Evolutionary conservation across 2,888 invertebrate species (phyloP), one percentile per base, ranked within the genome.

Genomic region (Sicus ferrugineus): DNA sequence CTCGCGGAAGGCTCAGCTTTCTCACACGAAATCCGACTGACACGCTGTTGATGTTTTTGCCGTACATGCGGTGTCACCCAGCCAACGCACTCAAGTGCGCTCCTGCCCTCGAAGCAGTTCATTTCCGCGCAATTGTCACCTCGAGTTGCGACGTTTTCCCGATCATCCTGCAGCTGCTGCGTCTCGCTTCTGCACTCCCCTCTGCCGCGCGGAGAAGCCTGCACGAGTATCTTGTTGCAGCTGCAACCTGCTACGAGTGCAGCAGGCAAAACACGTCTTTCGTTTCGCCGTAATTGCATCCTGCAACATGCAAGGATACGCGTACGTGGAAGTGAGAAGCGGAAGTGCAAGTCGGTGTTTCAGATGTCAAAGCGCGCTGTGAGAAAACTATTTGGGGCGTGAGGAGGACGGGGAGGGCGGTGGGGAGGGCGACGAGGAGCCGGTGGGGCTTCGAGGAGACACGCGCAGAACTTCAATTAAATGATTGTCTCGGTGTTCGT

Each of bases 241-340:
- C 9, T 26, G 26, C 54, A 54, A 28, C 14, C 19, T 54, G 26
- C 28, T 23, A 21, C 26, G 26, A 52, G 21, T n/a, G 50, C 50
- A 7, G 21, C 50, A 34, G 50, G 21, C 28, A 2, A 28, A 54
- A 54, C 54, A 54, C 26, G 54, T 26, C 16, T 23, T 54, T 54
- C 54, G 54, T 54, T 54, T 21, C 23, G 38, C 14, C 38, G 42
- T 61, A 61, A 61, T 61, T 61, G 42, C 42, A 61, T 61, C 61
- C 61, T 61, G 61, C 38, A 21, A 42, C 61, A 61, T 42, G 61
- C 42, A 61, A 1, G 28, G 14, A 28, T 28, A 54, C 28, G 54
- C 54, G 28, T 54, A 14, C 28, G 54, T 28, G 54, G 42, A 9
- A 54, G 16, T 5, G 14, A 4, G 54, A 19, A 23, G 21, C 3